Evolutionary conservation across 2,888 invertebrate species (phyloP), one percentile per base, ranked within the genome.

Genomic region (Onthophagus sagittarius): DNA sequence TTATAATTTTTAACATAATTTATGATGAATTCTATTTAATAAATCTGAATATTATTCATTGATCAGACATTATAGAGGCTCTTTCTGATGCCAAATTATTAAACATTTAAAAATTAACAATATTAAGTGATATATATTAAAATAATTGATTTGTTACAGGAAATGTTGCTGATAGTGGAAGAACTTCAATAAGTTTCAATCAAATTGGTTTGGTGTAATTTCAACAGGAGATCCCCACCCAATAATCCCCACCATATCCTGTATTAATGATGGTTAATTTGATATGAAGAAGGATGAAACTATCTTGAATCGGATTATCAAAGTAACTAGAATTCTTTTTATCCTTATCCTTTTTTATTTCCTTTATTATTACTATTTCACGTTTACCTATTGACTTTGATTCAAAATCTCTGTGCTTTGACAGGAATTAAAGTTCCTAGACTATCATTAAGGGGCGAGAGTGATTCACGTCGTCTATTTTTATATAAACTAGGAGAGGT

Each of bases 131-230:
- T 23, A 23, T 23, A 2, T 23, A 23, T 23, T 23, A 23, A 23
- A 23, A 72, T 33, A 14, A 62, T 4, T 75, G 71, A 4, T 39
- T 73, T 14, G 53, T 75, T 77, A n/a, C 76, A 93, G 94, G 96
- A 81, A 97, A 99, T 84, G 98, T 99, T 78, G 98, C 99, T 81
- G 99, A 99, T 78, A 99, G 99, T 87, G 99, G 99, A n/a, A n/a
- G n/a, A n/a, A n/a, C n/a, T n/a, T 81, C 94, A n/a, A n/a, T n/a
- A n/a, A n/a, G 99, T 91, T 98, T 99, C 83, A 99, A 99, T 90
- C 99, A 99, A 99, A 33, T 96, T 98, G 99, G 99, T 97, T 99
- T 99, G 86, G 97, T 98, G 99, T 99, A 99, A 99, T 99, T 90
- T 99, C 99, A 74, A 99, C 99, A 81, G 99, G 99, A 88, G 99